Base-by-base conservation (phyloP, 2,888 invertebrate genomes). In the Hyalella azteca region DNA sequence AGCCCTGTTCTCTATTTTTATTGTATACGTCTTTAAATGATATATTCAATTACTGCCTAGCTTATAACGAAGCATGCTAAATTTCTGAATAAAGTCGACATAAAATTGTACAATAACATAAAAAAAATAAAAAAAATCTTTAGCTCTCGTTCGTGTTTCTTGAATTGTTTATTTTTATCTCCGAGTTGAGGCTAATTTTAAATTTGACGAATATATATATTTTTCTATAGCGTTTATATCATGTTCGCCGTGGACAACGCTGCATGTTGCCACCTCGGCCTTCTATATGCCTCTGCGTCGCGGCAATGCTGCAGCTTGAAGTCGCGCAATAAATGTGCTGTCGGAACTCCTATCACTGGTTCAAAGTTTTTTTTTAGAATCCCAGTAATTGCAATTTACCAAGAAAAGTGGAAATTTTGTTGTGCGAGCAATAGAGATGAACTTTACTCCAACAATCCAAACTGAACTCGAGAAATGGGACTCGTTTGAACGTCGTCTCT, bases 1-100 rank as follows among this genome's bases (percentile, higher is more conserved):
- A 66, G 66, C 66, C 66, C 66, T 66, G 66, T 66, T 66, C 66
- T 66, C 66, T 66, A 66, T 66, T 66, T 66, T 66, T 66, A 66
- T 66, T 66, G 66, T 66, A 66, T 66, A 66, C 66, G 66, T 66
- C 66, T 66, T 66, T 66, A 66, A 66, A 66, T 66, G 66, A 66
- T 66, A 66, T 66, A 66, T 66, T 66, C 66, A 66, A 66, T 66
- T 66, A 66, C 66, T 66, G 66, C 66, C 66, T 66, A 66, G 66
- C 66, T 66, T 66, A 36, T 66, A 66, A 66, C 36, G 66, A 66
- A 66, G 66, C 66, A 66, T 66, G 66, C 66, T 66, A 66, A 66
- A 66, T 66, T 66, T 66, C 36, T 66, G 36, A 32, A 66, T 66
- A 66, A 66, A 66, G 66, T 66, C 66, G 36, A 36, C 66, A 66